Evolutionary conservation across 2,888 invertebrate genomes (phyloP).

Genomic region (Drosophila kanekoi): DNA sequence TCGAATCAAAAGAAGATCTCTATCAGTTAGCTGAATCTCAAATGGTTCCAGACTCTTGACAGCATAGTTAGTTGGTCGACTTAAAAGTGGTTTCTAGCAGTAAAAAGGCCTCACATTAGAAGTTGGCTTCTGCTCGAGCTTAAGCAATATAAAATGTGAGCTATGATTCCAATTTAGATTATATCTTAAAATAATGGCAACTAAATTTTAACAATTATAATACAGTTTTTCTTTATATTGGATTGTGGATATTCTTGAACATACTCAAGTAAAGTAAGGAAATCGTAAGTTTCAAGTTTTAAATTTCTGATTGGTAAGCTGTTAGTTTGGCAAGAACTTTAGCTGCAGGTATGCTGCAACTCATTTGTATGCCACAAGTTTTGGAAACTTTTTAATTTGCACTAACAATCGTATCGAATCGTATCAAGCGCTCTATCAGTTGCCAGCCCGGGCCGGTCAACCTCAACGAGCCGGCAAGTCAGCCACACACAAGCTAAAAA

Average conservation of each 20-base stretch:
- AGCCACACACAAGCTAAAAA: constrained; percentile 36
- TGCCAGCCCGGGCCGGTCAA: constrained; percentile 34
- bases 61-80: too few relatives aligned
- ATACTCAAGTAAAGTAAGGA: too few relatives aligned
- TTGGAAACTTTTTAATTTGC: constrained; percentile 59
- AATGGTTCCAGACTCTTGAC: too few relatives aligned
- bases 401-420: constrained; percentile 67
- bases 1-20: too few relatives aligned
- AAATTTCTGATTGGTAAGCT: constrained; percentile 4
- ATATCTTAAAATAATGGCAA: too few relatives aligned
- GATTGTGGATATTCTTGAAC: not conserved
- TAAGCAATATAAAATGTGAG: too few relatives aligned
- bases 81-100: too few relatives aligned
- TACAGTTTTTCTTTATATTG: not conserved
- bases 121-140: too few relatives aligned
- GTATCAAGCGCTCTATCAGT: constrained; percentile 43
- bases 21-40: too few relatives aligned
- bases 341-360: constrained; percentile 60
- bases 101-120: too few relatives aligned
- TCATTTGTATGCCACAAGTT: constrained; percentile 75
- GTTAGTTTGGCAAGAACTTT: constrained; percentile 2
- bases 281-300: not conserved
- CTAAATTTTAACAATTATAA: too few relatives aligned
- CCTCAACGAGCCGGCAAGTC: constrained; percentile 71
- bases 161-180: too few relatives aligned